Percentiles rank a stretch among this genome's conserved stretches.
Conservation (phyloP, 2,113 vertebrate genomes). For the Myiagra hebetior region DNA sequence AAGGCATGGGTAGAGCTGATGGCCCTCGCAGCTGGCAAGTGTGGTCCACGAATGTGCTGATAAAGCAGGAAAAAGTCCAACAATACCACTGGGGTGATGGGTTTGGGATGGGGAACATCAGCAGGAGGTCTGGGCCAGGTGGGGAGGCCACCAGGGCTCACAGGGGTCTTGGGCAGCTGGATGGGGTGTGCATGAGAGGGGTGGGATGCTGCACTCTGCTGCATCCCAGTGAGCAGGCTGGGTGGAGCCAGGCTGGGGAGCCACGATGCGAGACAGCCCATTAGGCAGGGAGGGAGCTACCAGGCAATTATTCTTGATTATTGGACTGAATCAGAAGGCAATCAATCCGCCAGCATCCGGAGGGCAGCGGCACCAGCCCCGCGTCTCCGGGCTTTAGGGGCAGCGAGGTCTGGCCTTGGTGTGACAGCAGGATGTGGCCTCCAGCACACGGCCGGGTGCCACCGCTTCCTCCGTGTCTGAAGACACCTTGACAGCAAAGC, state of each 20-base stretch:
- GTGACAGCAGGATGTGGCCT: neutral
- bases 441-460: neutral
- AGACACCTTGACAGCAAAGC: neutral
- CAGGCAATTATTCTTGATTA: constrained; percentile 15
- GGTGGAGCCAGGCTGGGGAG: neutral
- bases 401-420: neutral
- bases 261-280: neutral
- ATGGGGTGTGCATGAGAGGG: fast-evolving
- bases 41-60: fast-evolving
- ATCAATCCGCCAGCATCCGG: neutral
- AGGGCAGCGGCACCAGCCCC: fast-evolving
- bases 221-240: neutral
- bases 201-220: neutral
- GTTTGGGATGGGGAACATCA: neutral
- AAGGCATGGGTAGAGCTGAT: constrained; percentile 15
- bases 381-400: neutral
- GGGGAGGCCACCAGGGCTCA: neutral
- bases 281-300: neutral
- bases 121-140: neutral
- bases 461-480: neutral
- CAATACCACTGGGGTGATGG: neutral
- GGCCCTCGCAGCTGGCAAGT: neutral
- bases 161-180: neutral
- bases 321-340: constrained; percentile 14
- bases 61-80: neutral